Base-by-base conservation (phyloP, 2,888 invertebrate species). In the Crioceris asparagi region DNA sequence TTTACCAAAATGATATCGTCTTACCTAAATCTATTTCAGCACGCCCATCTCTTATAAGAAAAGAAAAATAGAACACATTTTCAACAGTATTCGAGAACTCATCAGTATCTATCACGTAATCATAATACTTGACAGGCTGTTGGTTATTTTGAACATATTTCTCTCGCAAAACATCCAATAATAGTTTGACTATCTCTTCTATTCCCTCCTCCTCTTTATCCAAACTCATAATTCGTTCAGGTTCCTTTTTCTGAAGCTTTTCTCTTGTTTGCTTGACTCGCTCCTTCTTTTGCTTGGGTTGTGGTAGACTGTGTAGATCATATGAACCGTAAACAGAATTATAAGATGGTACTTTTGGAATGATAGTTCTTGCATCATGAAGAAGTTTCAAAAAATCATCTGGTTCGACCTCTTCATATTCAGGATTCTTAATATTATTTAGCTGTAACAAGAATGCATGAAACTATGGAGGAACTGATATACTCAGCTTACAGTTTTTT, bases 11-110 rank as follows among this genome's bases (percentile, higher is more conserved):
- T n/a, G n/a, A n/a, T n/a, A n/a, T n/a, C n/a, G 4, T 29, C 40
- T 59, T 48, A 75, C 75, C 70, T 36, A 71, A 52, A 11, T 62
- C 52, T 4, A 78, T 56, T 30, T 64, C 56, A 1, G 75, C 57
- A 39, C 62, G 57, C 0, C 74, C 75, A 50, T 78, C 77, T 32
- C 72, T 58, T 1, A 72, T 65, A 3, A 79, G 63, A 60, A 78
- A 79, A 0, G 78, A 71, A n/a, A 74, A 64, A 49, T 77, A 69
- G 60, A 79, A 72, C 27, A 77, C 67, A 51, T 79, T 79, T 63
- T 79, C 76, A 1, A 79, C 65, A 17, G 76, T 74, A 35, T 64
- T 62, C 2, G 69, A 62, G 64, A 76, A 79, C 59, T 71, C 69
- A 18, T 53, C 52, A 0, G 77, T 77, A 56, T 79, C 71, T 39